These are phyloP conservation scores for Girardia tigrina DNA, from an alignment of 2,888 invertebrate species.

Conservation along the genomic window DNA sequence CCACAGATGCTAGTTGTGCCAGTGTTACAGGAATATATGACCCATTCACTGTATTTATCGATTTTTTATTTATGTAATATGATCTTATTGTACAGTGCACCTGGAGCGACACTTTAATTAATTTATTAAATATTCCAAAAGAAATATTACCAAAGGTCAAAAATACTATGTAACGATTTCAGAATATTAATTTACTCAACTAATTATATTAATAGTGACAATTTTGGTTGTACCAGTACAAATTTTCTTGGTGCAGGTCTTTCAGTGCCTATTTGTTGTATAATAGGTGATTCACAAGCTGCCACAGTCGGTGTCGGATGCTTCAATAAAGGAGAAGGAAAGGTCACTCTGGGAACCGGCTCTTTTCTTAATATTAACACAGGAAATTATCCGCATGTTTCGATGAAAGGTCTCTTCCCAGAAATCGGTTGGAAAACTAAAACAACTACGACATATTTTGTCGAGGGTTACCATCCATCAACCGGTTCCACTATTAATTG, in stretches of 20 bases:
- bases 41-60: conserved; percentile 36
- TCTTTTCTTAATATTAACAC: conserved; percentile 46
- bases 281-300: conserved; percentile 55
- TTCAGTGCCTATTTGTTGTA: background rate
- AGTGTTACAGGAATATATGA: conserved; percentile 81
- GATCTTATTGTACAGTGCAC: background rate
- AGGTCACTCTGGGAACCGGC: conserved; percentile 66
- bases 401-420: conserved; percentile 64
- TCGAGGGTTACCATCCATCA: conserved; percentile 74
- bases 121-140: conserved; percentile 23
- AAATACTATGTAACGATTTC: conserved; percentile 2
- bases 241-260: background rate
- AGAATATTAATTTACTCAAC: background rate
- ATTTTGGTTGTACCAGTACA: background rate
- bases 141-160: background rate
- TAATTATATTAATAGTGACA: background rate
- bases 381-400: conserved; percentile 55
- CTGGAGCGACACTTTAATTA: background rate
- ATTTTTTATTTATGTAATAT: background rate
- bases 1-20: conserved; percentile 76
- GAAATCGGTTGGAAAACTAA: conserved; percentile 70
- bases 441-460: conserved; percentile 57
- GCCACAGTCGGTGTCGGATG: conserved; percentile 81
- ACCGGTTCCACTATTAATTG: conserved; percentile 74
- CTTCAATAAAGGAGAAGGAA: conserved; percentile 70